Evolutionary conservation across 2,797 vertebrate species (phyloP), one percentile per base, ranked within the genome.

Genomic region (Etheostoma nigrum): DNA sequence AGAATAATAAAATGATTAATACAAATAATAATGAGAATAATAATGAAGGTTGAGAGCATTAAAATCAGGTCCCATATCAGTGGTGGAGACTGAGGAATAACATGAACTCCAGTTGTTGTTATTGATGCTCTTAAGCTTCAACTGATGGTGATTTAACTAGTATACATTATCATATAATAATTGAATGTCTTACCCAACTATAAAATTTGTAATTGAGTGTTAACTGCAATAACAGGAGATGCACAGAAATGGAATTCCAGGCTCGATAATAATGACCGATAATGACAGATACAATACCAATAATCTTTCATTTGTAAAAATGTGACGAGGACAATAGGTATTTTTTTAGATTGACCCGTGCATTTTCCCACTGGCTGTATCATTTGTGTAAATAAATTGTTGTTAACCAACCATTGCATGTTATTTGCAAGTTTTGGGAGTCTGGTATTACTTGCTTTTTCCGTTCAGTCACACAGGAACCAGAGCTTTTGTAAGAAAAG

Each of bases 101-200:
- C 21, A 55, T 25, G 21, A 47, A 74, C 21, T 30, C 47, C 42
- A 60, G 54, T 18, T 54, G 36, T 27, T 52, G 19, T 30, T 45
- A 66, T 33, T 45, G 67, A 55, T 23, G 44, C 62, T 36, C 53
- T 25, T 27, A 59, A 52, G 45, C 18, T 58, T 62, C 65, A 33
- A 21, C 57, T 19, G 11, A 48, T 21, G 53, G 18, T 44, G 55
- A 42, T 52, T 59, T 59, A 54, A 60, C 27, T 7, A 16, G 59
- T 36, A 10, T 44, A 49, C 9, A 48, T 82, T 45, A 74, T 57
- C 15, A 59, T 30, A 23, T 15, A 69, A 44, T 30, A 60, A 77
- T 8, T 58, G 21, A 45, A 48, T 23, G 25, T 69, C 49, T 49
- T 19, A 21, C 67, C 10, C 48, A 66, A 36, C 63, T 66, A 18